Conservation (phyloP, 2,888 invertebrate genomes). For the Entomobrya proxima region DNA sequence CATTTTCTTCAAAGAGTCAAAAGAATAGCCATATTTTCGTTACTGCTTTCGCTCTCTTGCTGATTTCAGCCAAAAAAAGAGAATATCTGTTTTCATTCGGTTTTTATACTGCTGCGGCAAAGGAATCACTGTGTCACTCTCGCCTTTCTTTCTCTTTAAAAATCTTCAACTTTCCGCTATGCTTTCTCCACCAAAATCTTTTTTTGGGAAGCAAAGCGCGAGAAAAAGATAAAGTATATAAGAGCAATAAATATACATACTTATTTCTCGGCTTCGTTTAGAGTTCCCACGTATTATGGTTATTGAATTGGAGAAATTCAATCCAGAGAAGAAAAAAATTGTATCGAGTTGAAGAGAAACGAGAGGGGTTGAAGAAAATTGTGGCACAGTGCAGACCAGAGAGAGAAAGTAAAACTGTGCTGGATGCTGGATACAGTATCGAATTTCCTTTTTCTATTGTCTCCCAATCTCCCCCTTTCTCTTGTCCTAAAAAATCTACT, state of each 20-base stretch:
- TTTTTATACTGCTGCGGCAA: too few relatives aligned
- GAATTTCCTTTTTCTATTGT: constrained; percentile 6
- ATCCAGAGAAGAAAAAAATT: too few relatives aligned
- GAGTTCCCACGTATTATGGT: too few relatives aligned
- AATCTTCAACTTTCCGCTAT: background rate
- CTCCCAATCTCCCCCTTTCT: background rate
- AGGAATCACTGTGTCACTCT: background rate
- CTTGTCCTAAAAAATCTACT: background rate
- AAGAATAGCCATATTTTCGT: background rate
- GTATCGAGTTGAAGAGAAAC: background rate
- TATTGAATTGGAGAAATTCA: constrained; percentile 12
- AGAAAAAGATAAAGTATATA: background rate
- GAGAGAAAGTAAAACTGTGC: background rate
- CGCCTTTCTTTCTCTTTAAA: background rate
- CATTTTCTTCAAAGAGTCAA: too few relatives aligned
- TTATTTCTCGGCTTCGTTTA: background rate
- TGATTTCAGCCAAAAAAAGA: background rate
- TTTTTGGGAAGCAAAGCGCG: background rate
- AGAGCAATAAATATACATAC: background rate
- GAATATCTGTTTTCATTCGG: constrained; percentile 20
- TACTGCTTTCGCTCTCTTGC: too few relatives aligned
- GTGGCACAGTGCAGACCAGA: too few relatives aligned
- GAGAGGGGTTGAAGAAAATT: too few relatives aligned
- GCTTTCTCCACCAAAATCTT: background rate
- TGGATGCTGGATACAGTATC: background rate